Conservation (phyloP, 1,140 invertebrate species). For the Hetaerina americana region DNA sequence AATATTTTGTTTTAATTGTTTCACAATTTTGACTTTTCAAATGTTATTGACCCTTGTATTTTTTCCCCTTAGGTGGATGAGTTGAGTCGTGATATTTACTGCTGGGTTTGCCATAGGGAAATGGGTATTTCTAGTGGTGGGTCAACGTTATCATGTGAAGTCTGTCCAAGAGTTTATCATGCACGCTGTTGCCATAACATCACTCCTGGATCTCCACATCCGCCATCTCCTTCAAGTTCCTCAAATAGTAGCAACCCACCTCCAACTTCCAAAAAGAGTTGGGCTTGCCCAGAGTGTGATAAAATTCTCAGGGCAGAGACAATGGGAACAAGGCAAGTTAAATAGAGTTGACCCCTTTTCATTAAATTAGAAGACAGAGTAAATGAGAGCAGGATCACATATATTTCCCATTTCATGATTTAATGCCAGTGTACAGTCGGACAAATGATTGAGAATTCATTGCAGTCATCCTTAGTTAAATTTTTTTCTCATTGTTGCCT, state of each 20-base stretch:
- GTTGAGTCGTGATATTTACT: not conserved
- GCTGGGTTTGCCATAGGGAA: not conserved
- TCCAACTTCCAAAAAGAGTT: not conserved
- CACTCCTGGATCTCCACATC: not conserved
- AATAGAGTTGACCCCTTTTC: too few relatives aligned
- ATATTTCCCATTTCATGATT: too few relatives aligned
- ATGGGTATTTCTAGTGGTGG: not conserved
- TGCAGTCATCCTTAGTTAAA: too few relatives aligned
- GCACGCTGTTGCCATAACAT: not conserved
- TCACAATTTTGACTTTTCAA: too few relatives aligned
- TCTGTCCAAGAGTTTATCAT: not conserved
- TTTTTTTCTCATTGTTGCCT: too few relatives aligned
- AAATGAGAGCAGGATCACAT: too few relatives aligned
- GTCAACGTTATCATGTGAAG: not conserved
- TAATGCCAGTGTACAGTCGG: too few relatives aligned
- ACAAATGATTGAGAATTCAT: too few relatives aligned
- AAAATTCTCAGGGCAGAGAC: conserved; percentile 1
- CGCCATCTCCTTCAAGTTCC: not conserved
- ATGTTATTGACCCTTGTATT: not conserved
- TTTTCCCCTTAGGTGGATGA: not conserved
- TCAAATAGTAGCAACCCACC: too few relatives aligned
- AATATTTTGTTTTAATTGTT: too few relatives aligned
- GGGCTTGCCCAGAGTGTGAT: not conserved
- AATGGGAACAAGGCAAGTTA: not conserved
- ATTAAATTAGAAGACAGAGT: too few relatives aligned